phyloP scores from a whole-genome alignment of 2,113 vertebrate genomes.

The Ranitomeya variabilis region DNA sequence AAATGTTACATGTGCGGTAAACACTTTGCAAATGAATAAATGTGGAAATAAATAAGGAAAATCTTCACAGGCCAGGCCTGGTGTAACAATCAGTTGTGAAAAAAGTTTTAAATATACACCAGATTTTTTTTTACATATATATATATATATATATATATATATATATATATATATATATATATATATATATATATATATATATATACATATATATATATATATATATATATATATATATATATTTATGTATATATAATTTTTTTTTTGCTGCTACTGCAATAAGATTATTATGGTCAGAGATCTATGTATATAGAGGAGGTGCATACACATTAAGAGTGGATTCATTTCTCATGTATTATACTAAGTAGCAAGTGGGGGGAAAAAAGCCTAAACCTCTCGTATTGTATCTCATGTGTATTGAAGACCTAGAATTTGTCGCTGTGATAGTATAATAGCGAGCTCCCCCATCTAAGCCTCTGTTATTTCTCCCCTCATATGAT shows the following conservation, averaged over 20 bases:
- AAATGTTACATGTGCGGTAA: conserved; percentile 80
- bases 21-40: conserved; percentile 81
- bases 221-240: not conserved
- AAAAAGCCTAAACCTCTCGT: conserved; percentile 43
- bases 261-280: conserved; percentile 38
- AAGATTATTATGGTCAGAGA: conserved; percentile 49
- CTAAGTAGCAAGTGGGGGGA: not conserved
- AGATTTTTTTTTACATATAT: not conserved
- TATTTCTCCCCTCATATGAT: conserved; percentile 45
- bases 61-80: conserved; percentile 19
- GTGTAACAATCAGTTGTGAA: conserved; percentile 1
- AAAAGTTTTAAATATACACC: conserved; percentile 8
- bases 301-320: conserved; percentile 33
- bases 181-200: not conserved
- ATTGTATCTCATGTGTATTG: conserved; percentile 52
- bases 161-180: too few species aligned
- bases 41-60: conserved; percentile 73
- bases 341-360: conserved; percentile 52
- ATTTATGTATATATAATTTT: too few species aligned
- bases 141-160: not conserved
- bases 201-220: not conserved
- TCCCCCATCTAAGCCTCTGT: conserved; percentile 10
- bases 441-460: conserved; percentile 44
- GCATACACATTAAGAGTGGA: conserved; percentile 54
- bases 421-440: conserved; percentile 54